Percentiles rank a stretch among this genome's conserved stretches.
Conservation (phyloP, 2,888 invertebrate species). For the Globia sparganii region DNA sequence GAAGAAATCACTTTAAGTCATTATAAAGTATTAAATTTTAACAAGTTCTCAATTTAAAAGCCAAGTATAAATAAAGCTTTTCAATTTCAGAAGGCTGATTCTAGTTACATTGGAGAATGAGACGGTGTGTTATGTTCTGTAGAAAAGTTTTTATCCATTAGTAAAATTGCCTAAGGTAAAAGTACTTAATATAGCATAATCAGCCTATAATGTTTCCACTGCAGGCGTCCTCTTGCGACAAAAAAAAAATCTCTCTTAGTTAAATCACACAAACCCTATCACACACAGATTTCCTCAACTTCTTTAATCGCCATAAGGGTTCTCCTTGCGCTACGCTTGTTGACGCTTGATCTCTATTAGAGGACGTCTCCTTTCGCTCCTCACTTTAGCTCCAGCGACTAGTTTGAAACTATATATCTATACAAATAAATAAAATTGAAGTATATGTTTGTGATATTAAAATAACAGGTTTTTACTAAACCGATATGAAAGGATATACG, state of each 20-base stretch:
- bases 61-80: background rate
- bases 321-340: background rate
- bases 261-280: background rate
- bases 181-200: background rate
- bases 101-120: background rate
- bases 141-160: background rate
- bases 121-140: background rate
- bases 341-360: background rate
- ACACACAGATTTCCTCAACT: background rate
- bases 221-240: background rate
- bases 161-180: background rate
- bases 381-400: background rate
- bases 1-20: background rate
- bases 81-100: background rate
- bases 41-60: background rate
- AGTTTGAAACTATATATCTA: too few species aligned
- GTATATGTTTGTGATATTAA: too few species aligned
- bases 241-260: background rate
- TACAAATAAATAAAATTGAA: too few species aligned
- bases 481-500: too few species aligned
- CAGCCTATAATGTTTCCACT: too few species aligned
- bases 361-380: background rate
- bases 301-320: background rate
- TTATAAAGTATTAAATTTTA: background rate
- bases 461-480: too few species aligned